Evolutionary conservation across 2,888 invertebrate genomes (phyloP).

Genomic region (Athalia cordata): DNA sequence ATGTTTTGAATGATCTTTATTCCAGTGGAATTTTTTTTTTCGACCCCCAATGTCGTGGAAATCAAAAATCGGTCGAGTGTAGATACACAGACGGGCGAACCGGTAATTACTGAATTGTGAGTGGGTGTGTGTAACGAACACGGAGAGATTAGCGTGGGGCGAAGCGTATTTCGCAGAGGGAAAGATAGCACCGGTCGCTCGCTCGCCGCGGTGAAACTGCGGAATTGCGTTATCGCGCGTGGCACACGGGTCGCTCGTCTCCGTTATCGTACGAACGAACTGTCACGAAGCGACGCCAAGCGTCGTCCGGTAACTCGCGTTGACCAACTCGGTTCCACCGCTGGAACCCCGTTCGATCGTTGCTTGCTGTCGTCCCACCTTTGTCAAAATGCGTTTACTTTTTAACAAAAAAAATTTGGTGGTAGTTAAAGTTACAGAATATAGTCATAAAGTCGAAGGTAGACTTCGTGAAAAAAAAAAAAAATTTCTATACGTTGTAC

Average conservation of each 20-base stretch:
- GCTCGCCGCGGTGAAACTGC: slow-evolving; percentile 32
- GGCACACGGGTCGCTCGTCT: slow-evolving; percentile 37
- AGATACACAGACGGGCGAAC: too few relatives aligned
- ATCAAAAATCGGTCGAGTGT: too few relatives aligned
- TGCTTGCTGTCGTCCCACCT: not conserved
- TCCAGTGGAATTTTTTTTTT: too few relatives aligned
- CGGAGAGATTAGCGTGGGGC: slow-evolving; percentile 28
- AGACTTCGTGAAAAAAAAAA: too few relatives aligned
- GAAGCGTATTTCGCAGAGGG: slow-evolving; percentile 36
- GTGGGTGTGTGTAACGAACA: not conserved
- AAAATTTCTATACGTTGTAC: too few relatives aligned
- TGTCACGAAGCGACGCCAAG: slow-evolving; percentile 33
- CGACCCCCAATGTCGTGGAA: too few relatives aligned
- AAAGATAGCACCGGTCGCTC: slow-evolving; percentile 27
- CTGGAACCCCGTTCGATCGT: slow-evolving; percentile 15
- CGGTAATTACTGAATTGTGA: not conserved
- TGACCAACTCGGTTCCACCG: not conserved
- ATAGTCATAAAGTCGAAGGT: too few relatives aligned
- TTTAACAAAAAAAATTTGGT: too few relatives aligned
- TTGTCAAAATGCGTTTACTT: too few relatives aligned
- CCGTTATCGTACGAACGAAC: slow-evolving; percentile 37
- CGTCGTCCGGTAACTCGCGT: slow-evolving; percentile 8
- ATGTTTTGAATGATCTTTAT: too few relatives aligned
- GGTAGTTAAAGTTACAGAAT: too few relatives aligned
- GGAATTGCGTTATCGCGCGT: slow-evolving; percentile 42